phyloP scores from a whole-genome alignment of 2,797 vertebrate genomes.

The Muraenolepis orangiensis region DNA sequence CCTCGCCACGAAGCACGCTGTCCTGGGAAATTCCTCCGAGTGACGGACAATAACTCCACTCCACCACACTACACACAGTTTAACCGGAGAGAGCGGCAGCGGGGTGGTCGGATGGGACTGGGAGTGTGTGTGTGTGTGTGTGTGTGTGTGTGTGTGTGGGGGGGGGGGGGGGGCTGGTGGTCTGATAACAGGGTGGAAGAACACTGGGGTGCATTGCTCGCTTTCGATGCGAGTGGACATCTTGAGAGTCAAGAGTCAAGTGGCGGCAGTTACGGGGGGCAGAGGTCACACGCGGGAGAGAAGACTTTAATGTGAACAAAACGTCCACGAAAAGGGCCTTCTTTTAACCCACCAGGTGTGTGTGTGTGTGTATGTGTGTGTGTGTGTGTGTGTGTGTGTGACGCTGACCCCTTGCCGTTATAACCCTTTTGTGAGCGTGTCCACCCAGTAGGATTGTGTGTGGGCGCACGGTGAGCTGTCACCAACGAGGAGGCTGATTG shows the following conservation, averaged over 20 bases:
- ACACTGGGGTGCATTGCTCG: neutral
- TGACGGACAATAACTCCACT: neutral
- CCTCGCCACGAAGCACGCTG: neutral
- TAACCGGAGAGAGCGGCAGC: neutral
- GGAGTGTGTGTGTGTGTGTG: too few species aligned
- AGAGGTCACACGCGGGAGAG: neutral
- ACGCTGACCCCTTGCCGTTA: too few species aligned
- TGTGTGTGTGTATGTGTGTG: too few species aligned
- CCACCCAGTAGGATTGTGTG: too few species aligned
- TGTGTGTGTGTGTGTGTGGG: too few species aligned
- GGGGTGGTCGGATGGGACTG: too few species aligned
- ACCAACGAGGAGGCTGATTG: neutral
- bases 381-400: too few species aligned
- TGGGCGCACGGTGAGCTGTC: neutral
- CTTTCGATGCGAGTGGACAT: neutral
- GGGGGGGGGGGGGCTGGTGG: neutral
- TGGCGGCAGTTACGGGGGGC: neutral
- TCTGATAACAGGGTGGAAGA: neutral
- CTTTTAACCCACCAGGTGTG: neutral
- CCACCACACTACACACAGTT: neutral
- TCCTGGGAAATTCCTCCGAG: neutral
- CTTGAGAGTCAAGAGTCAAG: neutral
- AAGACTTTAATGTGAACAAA: neutral
- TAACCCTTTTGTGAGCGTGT: too few species aligned
- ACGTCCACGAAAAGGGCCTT: neutral